phyloP scores from a whole-genome alignment of 2,113 vertebrate genomes.

The Arizona elegans region DNA sequence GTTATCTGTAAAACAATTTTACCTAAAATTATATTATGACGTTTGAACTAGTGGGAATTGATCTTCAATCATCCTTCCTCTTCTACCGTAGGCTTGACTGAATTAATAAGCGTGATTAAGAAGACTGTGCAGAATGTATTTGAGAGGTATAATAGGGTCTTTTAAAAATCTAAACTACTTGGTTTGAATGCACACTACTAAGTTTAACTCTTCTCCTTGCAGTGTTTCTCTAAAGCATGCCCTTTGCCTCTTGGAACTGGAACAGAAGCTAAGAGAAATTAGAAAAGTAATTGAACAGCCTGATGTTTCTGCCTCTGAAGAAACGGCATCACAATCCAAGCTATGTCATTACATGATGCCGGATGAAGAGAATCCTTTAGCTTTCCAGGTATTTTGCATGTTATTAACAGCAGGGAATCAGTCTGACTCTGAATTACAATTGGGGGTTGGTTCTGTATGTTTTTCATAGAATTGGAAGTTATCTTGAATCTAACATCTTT shows the following conservation, averaged over 20 bases:
- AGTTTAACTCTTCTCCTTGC: conserved; percentile 41
- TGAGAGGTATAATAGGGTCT: conserved; percentile 75
- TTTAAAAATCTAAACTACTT: neutral
- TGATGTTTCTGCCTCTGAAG: conserved; percentile 48
- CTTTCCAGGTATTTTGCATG: conserved; percentile 79
- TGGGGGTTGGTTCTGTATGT: neutral
- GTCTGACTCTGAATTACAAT: neutral
- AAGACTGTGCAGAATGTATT: conserved; percentile 86
- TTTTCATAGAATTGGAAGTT: neutral
- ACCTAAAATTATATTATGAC: neutral
- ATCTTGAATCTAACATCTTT: neutral
- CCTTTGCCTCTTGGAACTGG: conserved; percentile 89
- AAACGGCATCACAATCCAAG: conserved; percentile 57
- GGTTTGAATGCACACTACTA: neutral
- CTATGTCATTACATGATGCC: conserved; percentile 91
- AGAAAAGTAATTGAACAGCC: conserved; percentile 79
- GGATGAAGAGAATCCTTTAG: conserved; percentile 86
- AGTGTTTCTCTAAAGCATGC: conserved; percentile 91
- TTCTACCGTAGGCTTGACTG: conserved; percentile 78
- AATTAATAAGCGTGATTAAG: conserved; percentile 90
- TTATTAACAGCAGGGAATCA: neutral
- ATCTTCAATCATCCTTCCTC: conserved; percentile 27
- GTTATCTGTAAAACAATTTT: conserved; percentile 25
- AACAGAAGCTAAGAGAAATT: conserved; percentile 86
- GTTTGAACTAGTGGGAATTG: conserved; percentile 28